Evolutionary conservation across 1,140 invertebrate genomes (phyloP), one percentile per base, ranked within the genome.

Genomic region (Oscheius sp.): DNA sequence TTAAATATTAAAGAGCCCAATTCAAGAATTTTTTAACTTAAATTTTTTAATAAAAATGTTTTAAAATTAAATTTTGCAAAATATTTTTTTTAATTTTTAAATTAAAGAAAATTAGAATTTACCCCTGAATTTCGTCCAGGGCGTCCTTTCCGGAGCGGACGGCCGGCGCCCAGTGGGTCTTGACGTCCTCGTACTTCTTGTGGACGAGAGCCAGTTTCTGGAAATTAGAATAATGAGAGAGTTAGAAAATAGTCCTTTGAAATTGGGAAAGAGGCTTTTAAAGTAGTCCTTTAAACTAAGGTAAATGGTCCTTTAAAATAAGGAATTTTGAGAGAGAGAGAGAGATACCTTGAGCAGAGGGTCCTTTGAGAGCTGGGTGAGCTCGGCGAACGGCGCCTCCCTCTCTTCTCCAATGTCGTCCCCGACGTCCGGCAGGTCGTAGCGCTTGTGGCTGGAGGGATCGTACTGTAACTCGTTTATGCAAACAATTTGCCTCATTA

Each of bases 381-480:
- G n/a, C 13, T 13, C 18, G 2, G 18, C n/a, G 13, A 65, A 38
- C 2, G 63, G 63, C 13, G n/a, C 31, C 2, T 65, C 32, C 3
- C 3, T 7, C 20, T 10, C 31, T 10, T 35, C 3, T 2, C 34
- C 13, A 23, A 65, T 10, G 36, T 4, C 2, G 2, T 65, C 63
- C 18, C 13, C 63, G 20, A 20, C n/a, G n/a, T 68, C 66, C 4
- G 26, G 38, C 18, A 49, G 15, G 15, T 68, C 66, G 46, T 68
- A 68, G 13, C 52, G 45, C 55, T 36, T 34, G 46, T 68, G 45
- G 15, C 3, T 66, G 3, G 45, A 23, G 13, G 66, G 66, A 26
- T 68, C 66, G 46, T 68, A 68, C 63, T 65, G 63, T 18, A 62
- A 62, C n/a, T 62, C n/a, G 7, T 7, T 7, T 13, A 10, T 58